These are phyloP conservation scores for Xenopus laevis DNA, from an alignment of 2,113 vertebrate genomes.

Conservation along the genomic window DNA sequence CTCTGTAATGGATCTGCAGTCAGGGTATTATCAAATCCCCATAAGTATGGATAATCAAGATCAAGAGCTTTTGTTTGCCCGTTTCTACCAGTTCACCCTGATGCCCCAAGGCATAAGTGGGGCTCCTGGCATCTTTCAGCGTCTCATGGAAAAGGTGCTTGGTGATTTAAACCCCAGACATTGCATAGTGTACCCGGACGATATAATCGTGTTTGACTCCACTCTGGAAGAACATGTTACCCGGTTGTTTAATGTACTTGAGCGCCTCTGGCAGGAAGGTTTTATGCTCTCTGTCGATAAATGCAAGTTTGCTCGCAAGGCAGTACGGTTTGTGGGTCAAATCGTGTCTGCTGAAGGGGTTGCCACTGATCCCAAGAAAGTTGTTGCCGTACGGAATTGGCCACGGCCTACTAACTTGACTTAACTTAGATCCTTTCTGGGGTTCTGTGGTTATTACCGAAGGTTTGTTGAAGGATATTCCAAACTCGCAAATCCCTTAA, in stretches of 20 bases:
- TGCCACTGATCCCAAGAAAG: background rate
- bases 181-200: conserved; percentile 2
- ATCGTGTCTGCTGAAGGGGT: background rate
- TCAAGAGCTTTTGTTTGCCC: background rate
- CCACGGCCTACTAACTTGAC: background rate
- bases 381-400: background rate
- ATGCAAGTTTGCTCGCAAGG: conserved; percentile 4
- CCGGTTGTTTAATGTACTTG: background rate
- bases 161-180: conserved; percentile 32
- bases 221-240: background rate
- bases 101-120: background rate
- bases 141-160: background rate
- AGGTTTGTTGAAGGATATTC: background rate
- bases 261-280: background rate
- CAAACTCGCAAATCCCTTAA: background rate
- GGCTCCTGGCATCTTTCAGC: background rate
- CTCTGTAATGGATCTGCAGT: background rate
- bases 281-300: background rate
- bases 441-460: too few relatives aligned
- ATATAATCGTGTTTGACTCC: background rate
- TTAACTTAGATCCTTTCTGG: background rate
- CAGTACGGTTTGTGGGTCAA: background rate
- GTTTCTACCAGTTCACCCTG: background rate
- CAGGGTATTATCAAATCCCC: background rate
- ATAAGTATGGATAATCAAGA: background rate